Evolutionary conservation across 2,113 vertebrate species (phyloP), one percentile per base, ranked within the genome.

Genomic region (Corythaeola cristata): DNA sequence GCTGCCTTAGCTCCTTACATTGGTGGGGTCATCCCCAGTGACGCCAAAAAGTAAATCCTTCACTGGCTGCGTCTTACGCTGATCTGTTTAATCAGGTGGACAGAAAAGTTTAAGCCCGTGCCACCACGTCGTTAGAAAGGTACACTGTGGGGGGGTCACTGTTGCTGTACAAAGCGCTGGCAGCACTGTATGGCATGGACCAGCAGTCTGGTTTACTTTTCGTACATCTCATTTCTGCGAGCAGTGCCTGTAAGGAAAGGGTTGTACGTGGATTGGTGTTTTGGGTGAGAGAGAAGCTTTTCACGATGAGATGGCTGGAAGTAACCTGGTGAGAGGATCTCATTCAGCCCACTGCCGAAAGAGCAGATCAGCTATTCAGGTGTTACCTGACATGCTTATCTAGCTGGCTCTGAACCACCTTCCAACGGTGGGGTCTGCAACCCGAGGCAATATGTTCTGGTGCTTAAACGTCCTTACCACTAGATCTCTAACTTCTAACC

Each of bases 1-100:
- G 50, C 76, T 86, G 63, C 72, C 50, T 80, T 92, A 89, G 28
- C 86, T 84, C 59, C 91, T 95, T 96, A 49, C 47, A 17, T 45
- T 68, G 45, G 44, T 76, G 49, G 53, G 74, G 53, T 92, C 74
- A 79, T 85, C 49, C 19, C 35, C 24, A 78, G 45, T 63, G 56
- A 58, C 45, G 19, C 53, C 58, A 50, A 33, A 73, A 92, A 82
- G 30, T 88, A 85, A 96, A 88, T 94, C 72, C 81, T 37, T 85
- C 71, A 35, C 7, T 12, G 56, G 7, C 37, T 77, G 23, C 6
- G 6, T 74, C 50, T 35, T 80, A 81, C 88, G n/a, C 39, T 26
- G 28, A 35, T 58, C 58, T 69, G 6, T 39, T 88, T 86, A 52
- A 91, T 64, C 24, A 50, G 26, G 15, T 30, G 11, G 66, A 85